Conservation (phyloP, 2,797 vertebrate genomes). For the Oryzias dopingdopingensis region DNA sequence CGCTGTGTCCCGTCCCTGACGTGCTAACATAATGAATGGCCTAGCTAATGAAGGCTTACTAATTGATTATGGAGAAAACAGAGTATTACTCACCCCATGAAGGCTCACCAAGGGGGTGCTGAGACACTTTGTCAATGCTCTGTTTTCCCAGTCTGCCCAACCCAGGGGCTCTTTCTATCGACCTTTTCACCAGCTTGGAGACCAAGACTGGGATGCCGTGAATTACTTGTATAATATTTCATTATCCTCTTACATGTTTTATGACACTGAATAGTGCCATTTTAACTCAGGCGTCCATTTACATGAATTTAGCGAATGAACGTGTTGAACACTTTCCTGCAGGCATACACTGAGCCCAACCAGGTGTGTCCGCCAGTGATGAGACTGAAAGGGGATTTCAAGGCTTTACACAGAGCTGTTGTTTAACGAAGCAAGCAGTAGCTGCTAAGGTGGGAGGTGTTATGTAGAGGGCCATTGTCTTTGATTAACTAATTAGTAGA, state of each 20-base stretch:
- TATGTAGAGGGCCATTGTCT: constrained; percentile 69
- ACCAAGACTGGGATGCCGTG: constrained; percentile 18
- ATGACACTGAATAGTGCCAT: constrained; percentile 27
- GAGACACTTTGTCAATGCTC: constrained; percentile 75
- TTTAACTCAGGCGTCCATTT: constrained; percentile 39
- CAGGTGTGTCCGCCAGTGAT: constrained; percentile 65
- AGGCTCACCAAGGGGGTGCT: constrained; percentile 59
- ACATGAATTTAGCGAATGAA: constrained; percentile 55
- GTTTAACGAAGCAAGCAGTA: constrained; percentile 64
- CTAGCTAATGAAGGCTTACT: constrained; percentile 75
- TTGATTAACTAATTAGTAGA: constrained; percentile 84
- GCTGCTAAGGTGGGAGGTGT: constrained; percentile 67
- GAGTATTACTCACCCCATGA: constrained; percentile 75
- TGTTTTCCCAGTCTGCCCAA: constrained; percentile 53
- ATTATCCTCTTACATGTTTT: constrained; percentile 52
- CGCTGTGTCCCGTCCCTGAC: constrained; percentile 60
- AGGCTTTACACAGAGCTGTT: constrained; percentile 56
- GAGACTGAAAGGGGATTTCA: constrained; percentile 52
- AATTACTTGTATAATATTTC: constrained; percentile 41
- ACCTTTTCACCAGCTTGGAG: constrained; percentile 41
- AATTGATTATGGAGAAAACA: constrained; percentile 82
- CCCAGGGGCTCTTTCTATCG: constrained; percentile 49
- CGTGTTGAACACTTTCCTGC: constrained; percentile 59
- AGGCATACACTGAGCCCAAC: constrained; percentile 54
- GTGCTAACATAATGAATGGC: constrained; percentile 72